Conservation (phyloP, 2,113 vertebrate species). For the Cyanoliseus patagonus region DNA sequence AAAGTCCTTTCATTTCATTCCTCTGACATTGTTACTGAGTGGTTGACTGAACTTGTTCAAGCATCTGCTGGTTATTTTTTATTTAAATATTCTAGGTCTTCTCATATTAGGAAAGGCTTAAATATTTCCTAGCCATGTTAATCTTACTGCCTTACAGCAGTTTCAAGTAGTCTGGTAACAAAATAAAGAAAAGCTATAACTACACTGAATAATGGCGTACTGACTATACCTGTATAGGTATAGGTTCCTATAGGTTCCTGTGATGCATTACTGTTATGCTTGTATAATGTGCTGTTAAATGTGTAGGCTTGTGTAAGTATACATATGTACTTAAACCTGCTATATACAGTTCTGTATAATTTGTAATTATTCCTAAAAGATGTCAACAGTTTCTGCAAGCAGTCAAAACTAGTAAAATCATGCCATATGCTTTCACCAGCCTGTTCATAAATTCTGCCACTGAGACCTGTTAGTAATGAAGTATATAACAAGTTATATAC, state of each 20-base stretch:
- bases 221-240: not conserved
- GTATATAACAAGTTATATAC: not conserved
- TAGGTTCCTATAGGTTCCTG: not conserved
- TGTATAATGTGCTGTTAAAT: not conserved
- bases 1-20: not conserved
- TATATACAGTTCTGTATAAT: not conserved
- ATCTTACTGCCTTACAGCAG: not conserved
- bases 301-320: not conserved
- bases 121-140: not conserved
- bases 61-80: not conserved
- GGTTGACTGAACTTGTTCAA: not conserved
- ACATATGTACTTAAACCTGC: not conserved
- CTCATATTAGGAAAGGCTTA: not conserved
- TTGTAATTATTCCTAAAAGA: not conserved
- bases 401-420: not conserved
- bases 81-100: not conserved
- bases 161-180: not conserved
- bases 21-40: not conserved
- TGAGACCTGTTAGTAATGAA: not conserved
- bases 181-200: not conserved
- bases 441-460: not conserved
- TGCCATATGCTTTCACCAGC: not conserved
- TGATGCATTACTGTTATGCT: not conserved
- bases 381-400: not conserved
- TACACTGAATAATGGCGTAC: not conserved